Evolutionary conservation across 2,113 vertebrate species (phyloP).

Genomic region (Isichthys henryi): DNA sequence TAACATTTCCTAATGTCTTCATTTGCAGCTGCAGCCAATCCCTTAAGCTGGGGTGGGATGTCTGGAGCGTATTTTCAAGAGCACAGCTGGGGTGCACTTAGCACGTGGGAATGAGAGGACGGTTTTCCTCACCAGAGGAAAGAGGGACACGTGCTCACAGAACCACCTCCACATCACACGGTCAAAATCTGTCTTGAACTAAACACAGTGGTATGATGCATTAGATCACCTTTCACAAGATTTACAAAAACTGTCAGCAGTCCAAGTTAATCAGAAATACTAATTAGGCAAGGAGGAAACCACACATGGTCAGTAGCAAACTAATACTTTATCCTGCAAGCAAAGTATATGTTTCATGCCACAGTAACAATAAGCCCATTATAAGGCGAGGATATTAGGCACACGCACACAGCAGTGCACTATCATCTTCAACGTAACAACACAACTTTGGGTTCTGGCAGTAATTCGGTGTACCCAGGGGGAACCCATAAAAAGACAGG

Average conservation of each 20-base stretch:
- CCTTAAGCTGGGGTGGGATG: conserved; percentile 34
- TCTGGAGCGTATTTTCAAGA: neutral
- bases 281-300: neutral
- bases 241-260: neutral
- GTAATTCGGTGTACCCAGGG: neutral
- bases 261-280: neutral
- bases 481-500: neutral
- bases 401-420: neutral
- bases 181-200: neutral
- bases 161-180: neutral
- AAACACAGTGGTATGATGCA: neutral
- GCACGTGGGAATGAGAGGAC: neutral
- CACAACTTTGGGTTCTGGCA: neutral
- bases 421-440: neutral
- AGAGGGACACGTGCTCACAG: neutral
- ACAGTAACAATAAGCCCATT: neutral
- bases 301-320: neutral
- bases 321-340: neutral
- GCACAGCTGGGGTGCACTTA: neutral
- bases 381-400: neutral
- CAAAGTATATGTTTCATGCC: neutral
- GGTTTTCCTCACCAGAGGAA: neutral
- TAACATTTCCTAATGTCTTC: neutral
- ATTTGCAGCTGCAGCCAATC: conserved; percentile 8
- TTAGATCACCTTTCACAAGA: neutral